Percentiles rank a stretch among this genome's conserved stretches.
Evolutionary conservation across 2,888 invertebrate species (phyloP).

Genomic region (Glaucopsyche alexis): DNA sequence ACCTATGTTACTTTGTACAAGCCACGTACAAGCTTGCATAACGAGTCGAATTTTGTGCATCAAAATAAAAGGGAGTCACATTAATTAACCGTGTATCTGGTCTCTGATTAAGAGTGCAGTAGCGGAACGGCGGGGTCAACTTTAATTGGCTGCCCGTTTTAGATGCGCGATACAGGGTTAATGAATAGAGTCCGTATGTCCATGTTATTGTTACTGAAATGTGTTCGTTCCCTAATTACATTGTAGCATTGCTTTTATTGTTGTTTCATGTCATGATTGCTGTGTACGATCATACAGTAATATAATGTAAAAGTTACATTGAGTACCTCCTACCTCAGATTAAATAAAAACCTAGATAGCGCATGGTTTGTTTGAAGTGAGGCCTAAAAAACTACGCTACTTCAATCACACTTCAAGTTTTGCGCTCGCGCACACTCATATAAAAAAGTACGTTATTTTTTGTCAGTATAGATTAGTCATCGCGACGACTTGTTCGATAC

Average conservation of each 20-base stretch:
- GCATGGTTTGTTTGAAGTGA: no score
- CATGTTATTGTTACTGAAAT: slow-evolving; percentile 61
- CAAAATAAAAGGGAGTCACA: slow-evolving; percentile 70
- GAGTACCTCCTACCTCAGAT: neutral
- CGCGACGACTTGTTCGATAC: no score
- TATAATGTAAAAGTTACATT: neutral
- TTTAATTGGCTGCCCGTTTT: slow-evolving; percentile 72
- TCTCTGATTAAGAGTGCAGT: slow-evolving; percentile 75
- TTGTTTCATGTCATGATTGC: neutral
- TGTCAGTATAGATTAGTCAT: no score
- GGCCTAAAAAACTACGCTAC: no score
- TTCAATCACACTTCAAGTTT: no score
- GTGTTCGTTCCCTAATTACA: slow-evolving; percentile 66
- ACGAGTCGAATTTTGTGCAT: slow-evolving; percentile 42
- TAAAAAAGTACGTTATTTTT: no score
- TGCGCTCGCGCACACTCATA: no score
- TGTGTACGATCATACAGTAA: neutral
- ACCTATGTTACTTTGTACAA: no score
- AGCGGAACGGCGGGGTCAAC: slow-evolving; percentile 70
- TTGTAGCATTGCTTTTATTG: slow-evolving; percentile 31
- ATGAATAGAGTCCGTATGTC: slow-evolving; percentile 72
- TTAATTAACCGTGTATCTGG: slow-evolving; percentile 75
- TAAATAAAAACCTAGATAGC: no score
- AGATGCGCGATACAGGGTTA: slow-evolving; percentile 74
- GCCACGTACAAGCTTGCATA: slow-evolving; percentile 4